Percentiles rank a stretch among this genome's conserved stretches.
phyloP scores from a whole-genome alignment of 2,113 vertebrate species.

The Cichladusa arquata region DNA sequence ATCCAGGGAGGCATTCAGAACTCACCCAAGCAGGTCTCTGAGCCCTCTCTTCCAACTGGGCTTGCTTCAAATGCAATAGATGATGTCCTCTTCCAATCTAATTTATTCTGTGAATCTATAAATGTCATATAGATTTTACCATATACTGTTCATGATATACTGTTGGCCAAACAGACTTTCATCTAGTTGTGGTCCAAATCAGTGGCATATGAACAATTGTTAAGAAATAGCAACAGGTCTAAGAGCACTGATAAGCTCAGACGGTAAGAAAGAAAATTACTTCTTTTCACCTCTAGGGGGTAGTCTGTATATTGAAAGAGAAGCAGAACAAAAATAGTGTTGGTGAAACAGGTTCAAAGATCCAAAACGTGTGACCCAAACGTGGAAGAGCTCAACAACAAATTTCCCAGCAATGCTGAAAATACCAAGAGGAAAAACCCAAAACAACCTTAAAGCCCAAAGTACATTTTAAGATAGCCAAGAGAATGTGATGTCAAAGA shows the following conservation, averaged over 20 bases:
- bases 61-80: background rate
- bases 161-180: background rate
- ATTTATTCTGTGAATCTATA: background rate
- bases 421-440: background rate
- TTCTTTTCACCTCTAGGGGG: background rate
- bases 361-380: accelerated
- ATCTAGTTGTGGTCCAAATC: background rate
- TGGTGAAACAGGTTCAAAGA: background rate
- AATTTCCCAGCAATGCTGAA: background rate
- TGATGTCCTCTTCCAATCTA: background rate
- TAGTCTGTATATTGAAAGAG: background rate
- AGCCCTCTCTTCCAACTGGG: background rate
- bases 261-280: background rate
- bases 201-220: background rate
- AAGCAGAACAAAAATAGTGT: background rate
- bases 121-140: background rate
- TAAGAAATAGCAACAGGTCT: background rate
- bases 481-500: background rate
- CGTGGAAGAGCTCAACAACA: background rate
- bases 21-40: background rate
- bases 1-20: background rate
- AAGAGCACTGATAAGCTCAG: background rate
- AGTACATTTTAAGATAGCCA: background rate
- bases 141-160: background rate
- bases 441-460: background rate